Conservation (phyloP, 64 coral and sea anemone species). For the Montipora capricornis region DNA sequence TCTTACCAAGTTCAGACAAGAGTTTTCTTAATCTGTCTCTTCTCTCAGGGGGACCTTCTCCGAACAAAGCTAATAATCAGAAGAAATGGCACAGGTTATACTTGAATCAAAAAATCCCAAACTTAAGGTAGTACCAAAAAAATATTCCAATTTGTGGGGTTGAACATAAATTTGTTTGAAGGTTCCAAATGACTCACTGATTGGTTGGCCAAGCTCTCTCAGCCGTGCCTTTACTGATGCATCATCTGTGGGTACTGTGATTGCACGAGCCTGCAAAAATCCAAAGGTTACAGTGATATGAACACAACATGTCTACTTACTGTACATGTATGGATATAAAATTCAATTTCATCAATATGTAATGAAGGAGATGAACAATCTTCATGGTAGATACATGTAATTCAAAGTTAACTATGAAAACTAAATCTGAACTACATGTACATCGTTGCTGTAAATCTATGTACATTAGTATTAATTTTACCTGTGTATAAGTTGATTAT, state of each 20-base stretch:
- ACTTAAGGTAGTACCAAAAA: neutral
- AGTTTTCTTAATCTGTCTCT: constrained; percentile 93
- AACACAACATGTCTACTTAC: too few relatives aligned
- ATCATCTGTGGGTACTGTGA: constrained; percentile 94
- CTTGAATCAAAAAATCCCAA: neutral
- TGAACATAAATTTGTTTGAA: neutral
- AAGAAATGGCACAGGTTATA: neutral
- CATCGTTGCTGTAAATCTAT: too few relatives aligned
- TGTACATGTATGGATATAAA: neutral
- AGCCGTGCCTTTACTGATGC: constrained; percentile 95
- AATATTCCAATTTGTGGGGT: neutral
- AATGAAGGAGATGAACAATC: too few relatives aligned
- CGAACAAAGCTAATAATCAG: constrained; percentile 83
- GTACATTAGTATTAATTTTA: too few relatives aligned
- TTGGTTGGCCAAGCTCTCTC: constrained; percentile 85
- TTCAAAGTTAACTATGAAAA: too few relatives aligned
- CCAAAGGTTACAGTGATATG: neutral
- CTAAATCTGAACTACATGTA: too few relatives aligned
- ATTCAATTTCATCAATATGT: neutral
- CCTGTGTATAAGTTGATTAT: too few relatives aligned
- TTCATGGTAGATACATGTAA: too few relatives aligned
- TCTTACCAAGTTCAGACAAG: constrained; percentile 87
- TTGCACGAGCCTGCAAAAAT: constrained; percentile 77
- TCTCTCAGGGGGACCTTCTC: constrained; percentile 92
- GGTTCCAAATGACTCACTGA: constrained; percentile 79